A percentile compares a stretch with the other conserved stretches of the same genome.
Evolutionary conservation across 2,888 invertebrate species (phyloP).

Genomic region (Neria commutata): DNA sequence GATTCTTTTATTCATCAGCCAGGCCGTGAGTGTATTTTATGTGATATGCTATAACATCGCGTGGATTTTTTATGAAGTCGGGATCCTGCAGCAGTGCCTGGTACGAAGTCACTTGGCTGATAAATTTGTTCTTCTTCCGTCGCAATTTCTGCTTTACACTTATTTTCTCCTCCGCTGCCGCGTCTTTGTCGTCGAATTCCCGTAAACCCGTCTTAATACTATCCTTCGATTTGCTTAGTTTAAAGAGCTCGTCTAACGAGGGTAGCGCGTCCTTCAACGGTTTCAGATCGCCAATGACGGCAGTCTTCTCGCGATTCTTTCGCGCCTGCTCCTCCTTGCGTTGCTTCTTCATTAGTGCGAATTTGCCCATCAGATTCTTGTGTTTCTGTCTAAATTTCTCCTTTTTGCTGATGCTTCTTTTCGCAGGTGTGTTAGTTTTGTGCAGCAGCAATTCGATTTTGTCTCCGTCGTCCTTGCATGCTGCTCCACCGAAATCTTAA

Average conservation of each 20-base stretch:
- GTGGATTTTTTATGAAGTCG: conserved; percentile 54
- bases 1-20: conserved; percentile 34
- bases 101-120: conserved; percentile 45
- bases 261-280: conserved; percentile 57
- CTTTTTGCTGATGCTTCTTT: conserved; percentile 49
- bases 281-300: conserved; percentile 52
- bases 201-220: conserved; percentile 37
- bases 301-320: conserved; percentile 50
- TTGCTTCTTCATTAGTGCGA: conserved; percentile 45
- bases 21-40: conserved; percentile 52
- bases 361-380: conserved; percentile 50
- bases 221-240: conserved; percentile 41
- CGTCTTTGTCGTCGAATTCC: conserved; percentile 19
- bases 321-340: conserved; percentile 47
- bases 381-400: conserved; percentile 53
- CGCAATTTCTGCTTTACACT: conserved; percentile 50
- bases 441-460: conserved; percentile 35
- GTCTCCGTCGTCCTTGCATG: conserved; percentile 6
- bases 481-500: not conserved
- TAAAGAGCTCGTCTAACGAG: conserved; percentile 51
- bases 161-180: conserved; percentile 22
- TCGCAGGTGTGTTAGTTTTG: conserved; percentile 46
- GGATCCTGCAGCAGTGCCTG: conserved; percentile 51
- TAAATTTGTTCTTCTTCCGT: conserved; percentile 46
- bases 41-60: conserved; percentile 50